These are phyloP conservation scores for Diplodus puntazzo DNA, from an alignment of 2,797 vertebrate genomes.

Conservation along the genomic window DNA sequence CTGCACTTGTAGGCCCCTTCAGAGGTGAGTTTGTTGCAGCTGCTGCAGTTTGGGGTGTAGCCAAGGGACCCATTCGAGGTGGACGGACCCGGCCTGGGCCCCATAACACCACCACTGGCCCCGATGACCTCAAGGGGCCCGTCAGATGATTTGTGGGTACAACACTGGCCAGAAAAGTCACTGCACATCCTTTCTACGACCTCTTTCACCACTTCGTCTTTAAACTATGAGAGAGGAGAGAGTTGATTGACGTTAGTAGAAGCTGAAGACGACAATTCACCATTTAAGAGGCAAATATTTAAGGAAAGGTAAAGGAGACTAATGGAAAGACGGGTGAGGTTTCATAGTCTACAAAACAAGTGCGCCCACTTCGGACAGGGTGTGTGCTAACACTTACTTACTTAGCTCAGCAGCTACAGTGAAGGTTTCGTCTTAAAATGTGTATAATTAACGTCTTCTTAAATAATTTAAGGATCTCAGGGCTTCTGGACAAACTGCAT, in stretches of 20 bases:
- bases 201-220: constrained; percentile 96
- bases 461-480: too few relatives aligned
- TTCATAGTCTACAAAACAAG: too few relatives aligned
- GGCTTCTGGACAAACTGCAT: too few relatives aligned
- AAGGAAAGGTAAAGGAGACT: too few relatives aligned
- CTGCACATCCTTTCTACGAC: constrained; percentile 95
- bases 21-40: constrained; percentile 90
- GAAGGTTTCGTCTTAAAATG: too few relatives aligned
- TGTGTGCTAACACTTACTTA: too few relatives aligned
- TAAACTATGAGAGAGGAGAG: constrained; percentile 85
- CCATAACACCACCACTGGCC: constrained; percentile 56
- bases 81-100: constrained; percentile 71
- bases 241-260: not conserved
- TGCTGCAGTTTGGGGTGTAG: constrained; percentile 93
- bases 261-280: not conserved
- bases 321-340: too few relatives aligned
- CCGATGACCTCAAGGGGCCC: constrained; percentile 75
- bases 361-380: too few relatives aligned
- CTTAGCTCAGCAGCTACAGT: too few relatives aligned
- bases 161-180: constrained; percentile 93
- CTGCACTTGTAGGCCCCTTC: constrained; percentile 98
- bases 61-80: constrained; percentile 83
- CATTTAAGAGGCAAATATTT: not conserved
- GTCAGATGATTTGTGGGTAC: constrained; percentile 82
- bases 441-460: too few relatives aligned